Evolutionary conservation across 2,888 invertebrate genomes (phyloP), one percentile per base, ranked within the genome.

Genomic region (Drosophila anceps): DNA sequence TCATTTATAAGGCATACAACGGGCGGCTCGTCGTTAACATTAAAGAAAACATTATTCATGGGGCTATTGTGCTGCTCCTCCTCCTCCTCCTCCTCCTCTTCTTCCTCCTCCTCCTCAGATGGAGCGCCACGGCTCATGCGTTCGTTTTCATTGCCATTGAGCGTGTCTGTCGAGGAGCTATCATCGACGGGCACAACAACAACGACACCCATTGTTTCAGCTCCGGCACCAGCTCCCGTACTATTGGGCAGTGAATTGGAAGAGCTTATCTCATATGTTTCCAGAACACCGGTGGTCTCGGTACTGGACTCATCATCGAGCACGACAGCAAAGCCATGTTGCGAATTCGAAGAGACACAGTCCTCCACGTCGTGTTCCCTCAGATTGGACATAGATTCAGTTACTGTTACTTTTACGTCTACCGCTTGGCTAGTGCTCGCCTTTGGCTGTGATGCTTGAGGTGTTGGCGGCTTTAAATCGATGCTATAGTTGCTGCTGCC

Each of bases 221-320:
- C 64, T 35, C 10, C 39, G 13, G 43, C 57, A 29, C n/a, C 57
- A 12, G 66, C 79, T 39, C 77, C 82, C 10, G 82, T 81, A 57
- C 83, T 81, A 20, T 77, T 82, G 20, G 87, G 90, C 77, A 92
- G 68, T 65, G 91, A 86, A 63, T 90, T 90, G 64, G 91, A 92
- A 65, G 92, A 92, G 73, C 89, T 91, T 55, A 91, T 92, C 63
- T 91, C 91, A 54, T 79, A 91, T 37, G 88, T 88, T 43, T 91
- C 90, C 62, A 91, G 77, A 33, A 86, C 88, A 15, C 88, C 91
- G 18, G 91, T 82, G 18, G 91, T 82, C 59, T 81, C 77, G 39
- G 88, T 91, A 35, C 91, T 91, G 62, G 90, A 88, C 76, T 91
- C 91, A 69, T 92, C 91, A 60, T 91, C 88, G 60, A 92, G 71